These are phyloP conservation scores for Galaxias olidus DNA, from an alignment of 2,797 vertebrate species.

Conservation along the genomic window DNA sequence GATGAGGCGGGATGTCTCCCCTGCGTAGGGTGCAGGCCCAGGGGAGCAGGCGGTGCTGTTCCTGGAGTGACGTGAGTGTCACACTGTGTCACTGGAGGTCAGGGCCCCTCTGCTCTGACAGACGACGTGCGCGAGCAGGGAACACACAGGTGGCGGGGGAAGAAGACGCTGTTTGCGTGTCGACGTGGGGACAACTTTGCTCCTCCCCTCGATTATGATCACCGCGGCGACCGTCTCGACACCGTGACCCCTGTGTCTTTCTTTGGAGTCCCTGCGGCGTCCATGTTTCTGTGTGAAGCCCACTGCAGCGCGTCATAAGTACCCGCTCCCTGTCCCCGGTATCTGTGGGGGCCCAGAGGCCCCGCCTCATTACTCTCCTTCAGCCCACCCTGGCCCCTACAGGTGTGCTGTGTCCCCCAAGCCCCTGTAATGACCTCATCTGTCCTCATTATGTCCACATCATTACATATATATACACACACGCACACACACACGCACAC, in stretches of 20 bases:
- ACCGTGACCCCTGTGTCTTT: too few species aligned
- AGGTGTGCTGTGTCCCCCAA: conserved; percentile 46
- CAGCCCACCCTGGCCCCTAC: conserved; percentile 39
- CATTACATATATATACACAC: conserved; percentile 38
- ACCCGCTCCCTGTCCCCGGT: conserved; percentile 36
- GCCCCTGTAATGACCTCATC: conserved; percentile 51
- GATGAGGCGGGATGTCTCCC: too few species aligned
- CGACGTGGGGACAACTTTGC: conserved; percentile 11
- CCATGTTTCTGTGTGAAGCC: background rate
- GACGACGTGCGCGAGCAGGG: conserved; percentile 37
- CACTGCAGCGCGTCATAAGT: conserved; percentile 11
- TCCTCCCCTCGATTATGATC: background rate
- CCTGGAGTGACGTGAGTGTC: background rate
- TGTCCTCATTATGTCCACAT: conserved; percentile 65
- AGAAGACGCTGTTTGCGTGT: conserved; percentile 37
- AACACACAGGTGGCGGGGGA: conserved; percentile 30
- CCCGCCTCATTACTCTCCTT: conserved; percentile 27
- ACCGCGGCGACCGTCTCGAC: conserved; percentile 9
- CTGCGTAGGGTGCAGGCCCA: too few species aligned
- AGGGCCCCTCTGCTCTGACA: background rate
- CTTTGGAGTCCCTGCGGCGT: too few species aligned
- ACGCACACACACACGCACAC: conserved; percentile 11
- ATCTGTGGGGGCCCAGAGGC: too few species aligned
- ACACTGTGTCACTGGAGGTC: background rate
- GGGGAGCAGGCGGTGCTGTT: background rate